A percentile compares a stretch with the other conserved stretches of the same genome.
These are phyloP conservation scores for Odontesthes bonariensis DNA, from an alignment of 2,113 vertebrate species.

Conservation along the genomic window DNA sequence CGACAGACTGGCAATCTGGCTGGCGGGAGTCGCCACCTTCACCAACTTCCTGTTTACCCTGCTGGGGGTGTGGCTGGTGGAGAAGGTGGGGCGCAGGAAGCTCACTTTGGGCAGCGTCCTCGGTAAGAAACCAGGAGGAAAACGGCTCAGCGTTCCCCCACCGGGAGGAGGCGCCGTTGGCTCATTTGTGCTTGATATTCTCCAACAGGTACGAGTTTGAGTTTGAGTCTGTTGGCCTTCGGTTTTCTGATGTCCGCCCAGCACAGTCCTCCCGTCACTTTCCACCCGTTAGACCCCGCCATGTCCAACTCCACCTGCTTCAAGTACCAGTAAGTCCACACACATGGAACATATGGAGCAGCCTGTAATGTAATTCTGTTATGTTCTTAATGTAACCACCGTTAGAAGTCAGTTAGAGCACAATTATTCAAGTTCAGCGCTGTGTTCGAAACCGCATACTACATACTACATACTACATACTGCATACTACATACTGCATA, in stretches of 20 bases:
- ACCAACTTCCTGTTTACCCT: constrained; percentile 98
- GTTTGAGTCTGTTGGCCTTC: constrained; percentile 89
- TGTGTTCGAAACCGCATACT: no score
- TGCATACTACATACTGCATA: no score
- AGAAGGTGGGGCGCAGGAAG: constrained; percentile 92
- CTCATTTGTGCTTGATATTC: neutral
- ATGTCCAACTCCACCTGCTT: constrained; percentile 89
- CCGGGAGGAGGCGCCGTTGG: neutral
- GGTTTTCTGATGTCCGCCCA: constrained; percentile 95
- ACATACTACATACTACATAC: no score
- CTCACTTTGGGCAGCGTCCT: constrained; percentile 92
- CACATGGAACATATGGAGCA: neutral
- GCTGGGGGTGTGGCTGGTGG: constrained; percentile 96
- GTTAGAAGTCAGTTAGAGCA: no score
- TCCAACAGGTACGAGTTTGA: constrained; percentile 89
- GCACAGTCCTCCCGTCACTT: constrained; percentile 90
- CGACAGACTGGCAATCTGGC: constrained; percentile 94
- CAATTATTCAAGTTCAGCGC: no score
- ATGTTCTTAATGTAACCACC: no score
- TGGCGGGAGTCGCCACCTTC: constrained; percentile 91
- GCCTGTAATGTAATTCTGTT: no score
- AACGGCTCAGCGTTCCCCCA: neutral
- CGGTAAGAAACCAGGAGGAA: constrained; percentile 77
- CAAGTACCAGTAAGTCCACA: constrained; percentile 89
- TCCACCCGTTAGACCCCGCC: constrained; percentile 86